phyloP scores from a whole-genome alignment of 2,113 vertebrate species.

The Poicephalus meyeri region DNA sequence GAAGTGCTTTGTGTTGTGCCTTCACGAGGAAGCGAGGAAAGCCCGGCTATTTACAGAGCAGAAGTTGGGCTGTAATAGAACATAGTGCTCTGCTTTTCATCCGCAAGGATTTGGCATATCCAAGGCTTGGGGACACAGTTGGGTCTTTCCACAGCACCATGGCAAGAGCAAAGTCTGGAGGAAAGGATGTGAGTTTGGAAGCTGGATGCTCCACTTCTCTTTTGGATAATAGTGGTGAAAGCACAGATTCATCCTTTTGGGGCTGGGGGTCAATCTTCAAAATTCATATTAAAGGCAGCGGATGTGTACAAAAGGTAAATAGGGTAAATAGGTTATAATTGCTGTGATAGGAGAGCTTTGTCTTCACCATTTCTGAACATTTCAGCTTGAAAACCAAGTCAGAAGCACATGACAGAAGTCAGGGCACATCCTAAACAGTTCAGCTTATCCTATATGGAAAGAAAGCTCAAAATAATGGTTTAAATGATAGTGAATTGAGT shows the following conservation, averaged over 20 bases:
- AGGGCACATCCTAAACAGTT: background rate
- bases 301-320: background rate
- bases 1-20: background rate
- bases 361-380: accelerated
- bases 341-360: background rate
- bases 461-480: background rate
- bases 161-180: accelerated
- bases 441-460: background rate
- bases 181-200: background rate
- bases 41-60: background rate
- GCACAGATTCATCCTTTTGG: no score
- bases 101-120: background rate
- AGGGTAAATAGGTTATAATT: background rate
- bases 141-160: background rate
- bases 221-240: background rate
- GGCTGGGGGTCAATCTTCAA: background rate
- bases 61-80: background rate
- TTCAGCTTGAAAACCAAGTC: background rate
- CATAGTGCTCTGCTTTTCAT: background rate
- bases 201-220: accelerated
- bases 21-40: background rate
- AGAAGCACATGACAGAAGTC: background rate
- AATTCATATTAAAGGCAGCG: background rate
- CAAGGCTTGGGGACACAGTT: accelerated
- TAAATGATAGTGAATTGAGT: background rate